Base-by-base conservation (phyloP, 2,113 vertebrate genomes). In the Neotoma lepida region DNA sequence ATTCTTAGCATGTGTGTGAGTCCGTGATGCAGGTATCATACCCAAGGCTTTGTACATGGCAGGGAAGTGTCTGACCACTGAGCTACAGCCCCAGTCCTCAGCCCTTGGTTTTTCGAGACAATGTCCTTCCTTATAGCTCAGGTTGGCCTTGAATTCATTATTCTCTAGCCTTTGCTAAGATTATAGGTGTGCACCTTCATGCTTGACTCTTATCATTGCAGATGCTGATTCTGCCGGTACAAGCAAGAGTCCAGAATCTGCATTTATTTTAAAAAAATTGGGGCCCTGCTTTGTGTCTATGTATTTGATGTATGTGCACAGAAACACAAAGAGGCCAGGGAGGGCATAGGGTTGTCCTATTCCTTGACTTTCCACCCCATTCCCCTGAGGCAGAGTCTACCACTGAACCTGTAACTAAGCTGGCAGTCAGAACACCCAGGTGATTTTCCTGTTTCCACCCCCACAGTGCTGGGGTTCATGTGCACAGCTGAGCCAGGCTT, bases 341-440 rank as follows among this genome's bases (percentile, higher is more conserved):
- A 63, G 41, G 81, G 0, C 58, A 3, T 15, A 6, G 15, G 15
- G 2, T 0, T 44, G 2, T 3, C 58, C 39, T 84, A 1, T 56
- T 46, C 28, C 30, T 44, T 63, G 8, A 22, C 39, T 33, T n/a
- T 41, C n/a, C 1, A 2, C 28, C 26, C 33, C 39, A 46, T 84
- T 20, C 58, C 58, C 58, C 41, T 41, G 4, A 44, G 39, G 44
- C 58, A 18, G n/a, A 18, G 26, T 64, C 81, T 63, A 18, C 56
- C 17, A 41, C 39, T 33, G 58, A 85, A 20, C 28, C 58, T 12
- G 58, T 58, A 12, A 15, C 58, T 33, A 64, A 85, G 81, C 4
- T 66, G 58, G 18, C 20, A 46, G n/a, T 63, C 80, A 44, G 61
- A 33, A 49, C 0, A 1, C 17, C 17, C 28, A 4, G 2, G 14